A percentile compares a stretch with the other conserved stretches of the same genome.
Conservation (phyloP, 2,888 invertebrate species). For the Lepidochrysops patricia region DNA sequence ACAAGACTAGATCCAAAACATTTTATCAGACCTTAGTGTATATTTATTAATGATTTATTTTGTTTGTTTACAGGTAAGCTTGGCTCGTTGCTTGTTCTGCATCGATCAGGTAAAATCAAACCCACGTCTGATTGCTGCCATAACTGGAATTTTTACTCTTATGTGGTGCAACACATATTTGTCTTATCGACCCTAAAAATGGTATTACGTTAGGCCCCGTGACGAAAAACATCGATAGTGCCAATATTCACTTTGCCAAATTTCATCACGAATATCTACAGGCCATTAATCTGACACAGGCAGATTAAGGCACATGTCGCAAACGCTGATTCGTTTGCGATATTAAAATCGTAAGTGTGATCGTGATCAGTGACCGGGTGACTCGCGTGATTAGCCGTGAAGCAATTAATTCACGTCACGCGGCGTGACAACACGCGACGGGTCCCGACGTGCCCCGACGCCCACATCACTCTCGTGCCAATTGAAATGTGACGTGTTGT, state of each 20-base stretch:
- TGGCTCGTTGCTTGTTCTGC: not conserved
- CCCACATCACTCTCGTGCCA: not conserved
- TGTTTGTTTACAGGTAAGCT: constrained; percentile 1
- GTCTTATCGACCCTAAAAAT: not conserved
- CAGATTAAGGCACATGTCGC: not conserved
- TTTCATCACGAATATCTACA: not conserved
- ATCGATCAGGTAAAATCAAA: not conserved
- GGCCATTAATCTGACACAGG: not conserved
- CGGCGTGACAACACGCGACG: constrained; percentile 23
- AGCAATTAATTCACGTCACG: constrained; percentile 32
- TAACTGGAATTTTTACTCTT: not conserved
- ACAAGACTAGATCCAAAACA: not conserved
- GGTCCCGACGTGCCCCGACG: constrained; percentile 14
- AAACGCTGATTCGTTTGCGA: not conserved
- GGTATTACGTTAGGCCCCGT: not conserved
- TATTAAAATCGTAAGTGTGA: constrained; percentile 7
- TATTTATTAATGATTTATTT: not conserved
- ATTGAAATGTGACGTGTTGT: not conserved
- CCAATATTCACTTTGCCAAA: not conserved
- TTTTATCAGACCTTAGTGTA: not conserved
- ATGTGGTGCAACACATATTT: not conserved
- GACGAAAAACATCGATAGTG: not conserved
- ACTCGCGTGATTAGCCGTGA: constrained; percentile 32
- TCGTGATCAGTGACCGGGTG: constrained; percentile 26
- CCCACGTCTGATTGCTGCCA: too few species aligned